Conservation (phyloP, 92 coral and sea anemone species). For the Isaurus tuberculatus region DNA sequence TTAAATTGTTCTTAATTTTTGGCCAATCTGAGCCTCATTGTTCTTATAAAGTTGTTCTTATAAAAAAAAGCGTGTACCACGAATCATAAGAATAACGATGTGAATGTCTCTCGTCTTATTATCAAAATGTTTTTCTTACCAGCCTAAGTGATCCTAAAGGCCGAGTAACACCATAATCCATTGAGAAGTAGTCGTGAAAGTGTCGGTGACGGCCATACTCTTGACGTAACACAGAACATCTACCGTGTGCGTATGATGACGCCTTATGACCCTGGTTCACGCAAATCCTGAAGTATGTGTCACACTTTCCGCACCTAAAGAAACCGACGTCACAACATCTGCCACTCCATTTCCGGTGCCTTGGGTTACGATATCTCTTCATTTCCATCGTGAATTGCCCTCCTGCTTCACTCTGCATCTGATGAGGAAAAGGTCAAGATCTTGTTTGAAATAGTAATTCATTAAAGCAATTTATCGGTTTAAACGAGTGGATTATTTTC, state of each 20-base stretch:
- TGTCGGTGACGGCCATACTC: conserved; percentile 28
- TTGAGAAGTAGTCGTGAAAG: conserved; percentile 21
- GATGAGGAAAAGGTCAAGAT: neutral
- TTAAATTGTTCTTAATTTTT: no score
- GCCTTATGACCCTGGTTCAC: conserved; percentile 26
- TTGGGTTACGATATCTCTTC: conserved; percentile 69
- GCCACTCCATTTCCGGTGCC: conserved; percentile 63
- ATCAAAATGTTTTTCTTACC: neutral
- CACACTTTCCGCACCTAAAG: conserved; percentile 60
- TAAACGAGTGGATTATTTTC: no score
- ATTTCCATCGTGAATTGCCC: conserved; percentile 59
- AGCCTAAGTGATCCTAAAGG: neutral
- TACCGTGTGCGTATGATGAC: conserved; percentile 3
- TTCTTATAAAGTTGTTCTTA: no score
- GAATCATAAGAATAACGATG: no score
- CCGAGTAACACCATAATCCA: conserved; percentile 17
- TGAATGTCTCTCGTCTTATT: neutral
- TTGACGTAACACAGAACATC: conserved; percentile 36
- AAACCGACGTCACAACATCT: conserved; percentile 62
- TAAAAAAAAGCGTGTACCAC: no score
- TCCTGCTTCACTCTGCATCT: conserved; percentile 54
- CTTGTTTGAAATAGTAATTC: no score
- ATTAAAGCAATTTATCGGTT: no score
- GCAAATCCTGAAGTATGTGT: conserved; percentile 75
- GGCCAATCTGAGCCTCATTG: no score